A percentile compares a stretch with the other conserved stretches of the same genome.
phyloP scores from a whole-genome alignment of 2,113 vertebrate genomes.

The zebrafish (Danio rerio) region DNA sequence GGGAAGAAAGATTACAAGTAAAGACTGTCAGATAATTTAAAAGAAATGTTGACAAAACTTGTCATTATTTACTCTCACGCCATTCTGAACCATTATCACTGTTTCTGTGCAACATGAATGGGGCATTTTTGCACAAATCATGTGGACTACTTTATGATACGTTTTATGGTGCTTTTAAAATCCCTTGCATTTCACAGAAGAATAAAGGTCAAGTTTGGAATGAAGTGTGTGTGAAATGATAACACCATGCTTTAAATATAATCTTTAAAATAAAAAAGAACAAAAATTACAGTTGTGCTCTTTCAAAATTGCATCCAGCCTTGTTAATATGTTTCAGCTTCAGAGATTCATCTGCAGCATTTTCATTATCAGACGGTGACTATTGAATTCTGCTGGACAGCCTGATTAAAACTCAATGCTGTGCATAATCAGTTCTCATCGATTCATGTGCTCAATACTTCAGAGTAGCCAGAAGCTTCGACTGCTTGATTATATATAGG shows the following conservation, averaged over 20 bases:
- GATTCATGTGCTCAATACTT: not conserved
- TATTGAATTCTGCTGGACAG: not conserved
- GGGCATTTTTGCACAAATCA: not conserved
- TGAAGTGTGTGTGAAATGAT: not conserved
- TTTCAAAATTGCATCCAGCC: not conserved
- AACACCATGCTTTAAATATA: not conserved
- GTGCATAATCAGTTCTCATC: not conserved
- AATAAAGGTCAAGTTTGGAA: not conserved
- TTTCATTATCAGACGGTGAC: not conserved
- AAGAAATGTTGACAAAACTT: conserved; percentile 1
- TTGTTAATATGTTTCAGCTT: conserved; percentile 7
- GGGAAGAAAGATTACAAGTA: conserved; percentile 12
- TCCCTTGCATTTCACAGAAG: not conserved
- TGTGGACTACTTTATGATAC: not conserved
- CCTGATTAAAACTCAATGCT: not conserved
- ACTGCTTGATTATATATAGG: conserved; percentile 13
- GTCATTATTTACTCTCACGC: conserved; percentile 8
- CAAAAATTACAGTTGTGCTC: not conserved
- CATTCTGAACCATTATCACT: not conserved
- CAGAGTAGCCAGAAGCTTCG: not conserved
- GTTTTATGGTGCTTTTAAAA: not conserved
- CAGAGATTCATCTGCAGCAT: conserved; percentile 12
- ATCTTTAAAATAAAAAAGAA: conserved; percentile 2
- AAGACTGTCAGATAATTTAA: conserved; percentile 1
- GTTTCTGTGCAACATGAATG: not conserved